These are phyloP conservation scores for Petrolisthes manimaculis DNA, from an alignment of 2,888 invertebrate genomes.

Conservation along the genomic window DNA sequence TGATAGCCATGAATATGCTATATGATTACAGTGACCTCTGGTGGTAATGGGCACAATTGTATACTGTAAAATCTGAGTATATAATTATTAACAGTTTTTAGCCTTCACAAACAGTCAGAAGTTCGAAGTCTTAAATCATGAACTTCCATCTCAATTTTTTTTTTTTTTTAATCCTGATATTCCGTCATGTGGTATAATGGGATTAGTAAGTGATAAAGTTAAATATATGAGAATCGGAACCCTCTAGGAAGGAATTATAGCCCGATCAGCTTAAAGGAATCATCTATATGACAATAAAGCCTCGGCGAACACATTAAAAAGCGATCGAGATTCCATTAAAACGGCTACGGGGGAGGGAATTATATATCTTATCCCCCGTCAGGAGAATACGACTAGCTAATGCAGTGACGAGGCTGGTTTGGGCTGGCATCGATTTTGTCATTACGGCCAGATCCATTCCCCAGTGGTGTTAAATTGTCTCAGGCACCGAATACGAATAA, in stretches of 20 bases:
- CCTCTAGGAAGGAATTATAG: neutral
- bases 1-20: too few relatives aligned
- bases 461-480: neutral
- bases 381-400: conserved; percentile 38
- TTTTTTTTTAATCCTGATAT: too few relatives aligned
- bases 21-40: too few relatives aligned
- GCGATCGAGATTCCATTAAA: conserved; percentile 44
- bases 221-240: neutral
- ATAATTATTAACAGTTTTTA: too few relatives aligned
- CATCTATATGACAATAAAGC: conserved; percentile 12
- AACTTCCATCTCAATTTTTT: too few relatives aligned
- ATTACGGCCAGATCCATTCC: conserved; percentile 26
- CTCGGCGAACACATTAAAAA: conserved; percentile 31
- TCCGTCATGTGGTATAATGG: too few relatives aligned
- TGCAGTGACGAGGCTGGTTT: conserved; percentile 53
- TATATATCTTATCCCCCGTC: conserved; percentile 27
- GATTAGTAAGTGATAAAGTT: neutral
- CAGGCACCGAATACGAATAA: too few relatives aligned
- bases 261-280: neutral
- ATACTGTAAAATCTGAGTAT: too few relatives aligned
- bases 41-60: too few relatives aligned
- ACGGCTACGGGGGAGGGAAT: conserved; percentile 17
- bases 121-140: too few relatives aligned
- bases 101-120: too few relatives aligned
- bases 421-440: conserved; percentile 52